A percentile compares a stretch with the other conserved stretches of the same genome.
phyloP scores from a whole-genome alignment of 2,888 invertebrate genomes.

The Drosophila kambysellisi region DNA sequence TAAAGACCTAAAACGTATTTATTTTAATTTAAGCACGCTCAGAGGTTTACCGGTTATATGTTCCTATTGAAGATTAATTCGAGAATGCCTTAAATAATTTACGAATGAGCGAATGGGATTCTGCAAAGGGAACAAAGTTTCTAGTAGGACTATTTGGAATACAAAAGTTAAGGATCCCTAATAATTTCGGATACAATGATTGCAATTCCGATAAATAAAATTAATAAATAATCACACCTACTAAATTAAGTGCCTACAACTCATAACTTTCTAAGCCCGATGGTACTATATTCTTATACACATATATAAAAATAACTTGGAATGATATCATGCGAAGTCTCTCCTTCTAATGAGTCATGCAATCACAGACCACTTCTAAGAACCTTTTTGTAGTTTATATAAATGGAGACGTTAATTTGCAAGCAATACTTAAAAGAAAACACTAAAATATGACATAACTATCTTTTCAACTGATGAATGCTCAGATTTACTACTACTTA shows the following conservation, averaged over 20 bases:
- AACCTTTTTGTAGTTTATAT: neutral
- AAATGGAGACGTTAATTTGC: neutral
- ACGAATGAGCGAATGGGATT: neutral
- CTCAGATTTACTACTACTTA: neutral
- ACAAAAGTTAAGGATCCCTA: neutral
- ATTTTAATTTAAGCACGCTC: neutral
- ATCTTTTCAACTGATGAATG: neutral
- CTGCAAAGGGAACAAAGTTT: neutral
- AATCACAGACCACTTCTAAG: neutral
- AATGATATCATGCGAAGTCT: neutral
- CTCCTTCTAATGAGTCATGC: neutral
- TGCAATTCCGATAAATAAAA: neutral
- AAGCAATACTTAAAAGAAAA: neutral
- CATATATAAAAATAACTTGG: neutral
- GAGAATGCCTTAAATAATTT: neutral
- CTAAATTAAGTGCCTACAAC: neutral
- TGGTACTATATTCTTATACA: neutral
- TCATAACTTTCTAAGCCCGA: neutral
- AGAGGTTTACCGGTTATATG: neutral
- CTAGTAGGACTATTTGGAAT: neutral
- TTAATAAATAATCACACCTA: neutral
- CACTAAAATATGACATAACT: neutral
- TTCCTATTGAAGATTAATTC: neutral
- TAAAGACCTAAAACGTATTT: neutral
- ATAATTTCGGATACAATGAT: neutral